These are phyloP conservation scores for Ceyx erithaca DNA, from an alignment of 2,797 vertebrate genomes.

Conservation along the genomic window DNA sequence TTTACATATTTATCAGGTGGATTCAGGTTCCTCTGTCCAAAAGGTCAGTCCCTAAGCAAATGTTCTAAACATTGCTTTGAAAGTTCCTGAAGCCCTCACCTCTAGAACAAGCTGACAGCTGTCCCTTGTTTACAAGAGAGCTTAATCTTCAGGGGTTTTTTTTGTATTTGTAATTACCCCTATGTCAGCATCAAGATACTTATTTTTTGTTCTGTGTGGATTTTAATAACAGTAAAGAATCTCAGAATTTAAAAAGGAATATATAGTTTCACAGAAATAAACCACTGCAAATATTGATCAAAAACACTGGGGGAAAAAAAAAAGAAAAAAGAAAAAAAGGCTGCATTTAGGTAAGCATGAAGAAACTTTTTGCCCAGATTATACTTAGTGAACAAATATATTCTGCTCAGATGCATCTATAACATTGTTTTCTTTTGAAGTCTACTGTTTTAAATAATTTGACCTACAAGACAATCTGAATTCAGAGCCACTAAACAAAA, in stretches of 20 bases:
- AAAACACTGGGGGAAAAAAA: fast-evolving
- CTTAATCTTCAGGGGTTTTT: neutral
- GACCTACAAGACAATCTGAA: neutral
- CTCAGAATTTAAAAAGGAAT: neutral
- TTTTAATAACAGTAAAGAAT: neutral
- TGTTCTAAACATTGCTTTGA: neutral
- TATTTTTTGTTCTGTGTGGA: neutral
- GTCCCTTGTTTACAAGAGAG: neutral
- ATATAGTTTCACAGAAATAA: neutral
- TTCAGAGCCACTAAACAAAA: neutral
- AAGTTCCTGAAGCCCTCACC: neutral
- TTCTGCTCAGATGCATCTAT: neutral
- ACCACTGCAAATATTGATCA: neutral
- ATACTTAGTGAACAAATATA: neutral
- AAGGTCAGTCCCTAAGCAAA: neutral
- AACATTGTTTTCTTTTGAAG: neutral
- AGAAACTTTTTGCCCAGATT: neutral
- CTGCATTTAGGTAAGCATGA: neutral
- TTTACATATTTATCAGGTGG: neutral
- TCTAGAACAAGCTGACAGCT: neutral
- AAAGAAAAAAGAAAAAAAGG: no score
- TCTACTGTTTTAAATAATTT: neutral
- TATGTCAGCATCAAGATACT: neutral
- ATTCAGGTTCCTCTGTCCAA: neutral
- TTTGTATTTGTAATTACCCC: neutral